These are phyloP conservation scores for Apamea monoglypha DNA, from an alignment of 2,888 invertebrate genomes.

Conservation along the genomic window DNA sequence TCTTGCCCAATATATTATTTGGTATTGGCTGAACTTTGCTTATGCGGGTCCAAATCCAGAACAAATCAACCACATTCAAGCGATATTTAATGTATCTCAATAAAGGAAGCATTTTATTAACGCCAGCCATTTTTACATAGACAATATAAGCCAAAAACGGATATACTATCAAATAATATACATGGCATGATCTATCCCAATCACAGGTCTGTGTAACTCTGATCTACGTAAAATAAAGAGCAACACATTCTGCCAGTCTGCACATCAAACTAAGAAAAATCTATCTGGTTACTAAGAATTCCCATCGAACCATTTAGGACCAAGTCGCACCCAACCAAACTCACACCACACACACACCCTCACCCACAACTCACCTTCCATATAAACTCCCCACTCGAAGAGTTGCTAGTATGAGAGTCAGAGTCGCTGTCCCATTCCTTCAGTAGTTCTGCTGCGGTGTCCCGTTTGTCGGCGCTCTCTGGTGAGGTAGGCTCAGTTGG, in stretches of 20 bases:
- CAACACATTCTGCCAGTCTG: neutral
- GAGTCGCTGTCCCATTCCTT: conserved; percentile 94
- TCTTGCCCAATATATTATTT: neutral
- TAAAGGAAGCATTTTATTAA: neutral
- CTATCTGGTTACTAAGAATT: neutral
- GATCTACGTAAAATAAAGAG: neutral
- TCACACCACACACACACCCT: neutral
- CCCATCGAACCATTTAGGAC: neutral
- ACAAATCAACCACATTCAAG: neutral
- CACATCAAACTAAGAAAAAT: neutral
- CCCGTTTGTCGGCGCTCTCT: conserved; percentile 80
- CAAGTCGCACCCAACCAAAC: conserved; percentile 40
- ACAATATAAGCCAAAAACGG: neutral
- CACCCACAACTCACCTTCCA: conserved; percentile 91
- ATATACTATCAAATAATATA: neutral
- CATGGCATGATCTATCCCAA: neutral
- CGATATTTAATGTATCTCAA: neutral
- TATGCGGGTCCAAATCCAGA: neutral
- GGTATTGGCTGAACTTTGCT: neutral
- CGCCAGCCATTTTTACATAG: neutral
- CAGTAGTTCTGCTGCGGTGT: conserved; percentile 82
- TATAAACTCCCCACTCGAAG: conserved; percentile 94
- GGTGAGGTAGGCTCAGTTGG: conserved; percentile 84
- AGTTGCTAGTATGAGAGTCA: conserved; percentile 91
- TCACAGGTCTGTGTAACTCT: neutral